Evolutionary conservation across 2,797 vertebrate species (phyloP), one percentile per base, ranked within the genome.

Genomic region (Xiphorhynchus erythropygius): DNA sequence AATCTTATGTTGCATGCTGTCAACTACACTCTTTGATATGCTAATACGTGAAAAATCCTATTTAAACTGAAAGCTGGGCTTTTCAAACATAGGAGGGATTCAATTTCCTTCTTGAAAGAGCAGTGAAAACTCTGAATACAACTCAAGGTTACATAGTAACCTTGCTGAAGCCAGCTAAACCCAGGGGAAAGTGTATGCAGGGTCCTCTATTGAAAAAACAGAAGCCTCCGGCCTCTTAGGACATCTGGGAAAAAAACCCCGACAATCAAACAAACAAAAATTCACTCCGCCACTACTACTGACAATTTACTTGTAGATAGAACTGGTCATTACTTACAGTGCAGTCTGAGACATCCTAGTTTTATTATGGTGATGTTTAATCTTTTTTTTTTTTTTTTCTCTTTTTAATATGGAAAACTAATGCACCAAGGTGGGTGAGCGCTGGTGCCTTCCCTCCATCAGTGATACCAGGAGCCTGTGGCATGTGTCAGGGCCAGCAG

Each of bases 31-130:
- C 79, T 88, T 95, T 95, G 93, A 94, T 90, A 89, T 93, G 91
- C 84, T 93, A 94, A 92, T 92, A 28, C 76, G 83, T 87, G 56
- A 87, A 83, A 91, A 96, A 93, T 96, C 87, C 83, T 81, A 59
- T 93, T 97, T 90, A 79, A 87, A 78, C 49, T 44, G 55, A 81
- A 94, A 86, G 62, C 65, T 59, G 35, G n/a, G 37, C 47, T 90
- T 80, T 73, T 81, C 50, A 60, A n/a, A 62, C 56, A 21, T 25
- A 47, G 65, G 73, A 85, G 65, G 44, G 69, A 90, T 91, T 92
- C 68, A 62, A 55, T 94, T 95, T 77, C 42, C 32, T 64, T 69
- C 79, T 91, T 55, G 41, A 84, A 86, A 69, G 73, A 79, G 9
- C 5, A 5, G 63, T 39, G 75, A 74, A 84, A 90, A 87, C 32